phyloP scores from a whole-genome alignment of 2,888 invertebrate genomes.

The Prosopocoilus inquinatus region DNA sequence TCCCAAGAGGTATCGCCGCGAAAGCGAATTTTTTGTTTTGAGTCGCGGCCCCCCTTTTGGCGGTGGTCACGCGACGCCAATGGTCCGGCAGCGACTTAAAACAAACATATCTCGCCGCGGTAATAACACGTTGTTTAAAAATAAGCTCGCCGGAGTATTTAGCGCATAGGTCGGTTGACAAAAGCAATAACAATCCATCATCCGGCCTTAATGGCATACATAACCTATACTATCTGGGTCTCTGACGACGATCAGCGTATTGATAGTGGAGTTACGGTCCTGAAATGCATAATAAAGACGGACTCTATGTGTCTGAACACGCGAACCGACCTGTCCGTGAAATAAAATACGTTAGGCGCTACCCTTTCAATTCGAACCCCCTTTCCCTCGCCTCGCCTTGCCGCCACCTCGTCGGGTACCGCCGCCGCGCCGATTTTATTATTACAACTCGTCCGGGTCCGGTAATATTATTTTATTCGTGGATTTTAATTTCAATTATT shows the following conservation, averaged over 20 bases:
- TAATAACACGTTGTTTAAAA: slow-evolving; percentile 5
- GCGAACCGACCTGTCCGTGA: slow-evolving; percentile 3
- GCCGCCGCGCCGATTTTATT: not conserved
- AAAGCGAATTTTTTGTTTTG: too few species aligned
- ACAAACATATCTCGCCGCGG: not conserved
- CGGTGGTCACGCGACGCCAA: too few species aligned
- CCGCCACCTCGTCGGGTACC: not conserved
- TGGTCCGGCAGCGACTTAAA: too few species aligned
- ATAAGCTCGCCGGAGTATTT: slow-evolving; percentile 2
- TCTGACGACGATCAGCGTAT: slow-evolving; percentile 5
- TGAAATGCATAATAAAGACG: slow-evolving; percentile 5
- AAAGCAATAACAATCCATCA: slow-evolving; percentile 4
- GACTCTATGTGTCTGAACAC: slow-evolving; percentile 4
- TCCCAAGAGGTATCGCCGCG: too few species aligned
- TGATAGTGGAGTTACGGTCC: not conserved
- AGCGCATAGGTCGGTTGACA: slow-evolving; percentile 3
- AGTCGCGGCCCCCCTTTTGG: too few species aligned
- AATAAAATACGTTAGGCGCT: not conserved
- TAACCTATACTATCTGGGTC: slow-evolving; percentile 5
- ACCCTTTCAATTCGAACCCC: not conserved
- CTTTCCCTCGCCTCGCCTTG: not conserved
- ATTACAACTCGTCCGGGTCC: too few species aligned
- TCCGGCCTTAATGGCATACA: slow-evolving; percentile 2
- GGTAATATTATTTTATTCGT: too few species aligned
- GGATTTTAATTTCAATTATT: slow-evolving; percentile 8